Evolutionary conservation across 2,113 vertebrate genomes (phyloP).

Genomic region (Rissa tridactyla): DNA sequence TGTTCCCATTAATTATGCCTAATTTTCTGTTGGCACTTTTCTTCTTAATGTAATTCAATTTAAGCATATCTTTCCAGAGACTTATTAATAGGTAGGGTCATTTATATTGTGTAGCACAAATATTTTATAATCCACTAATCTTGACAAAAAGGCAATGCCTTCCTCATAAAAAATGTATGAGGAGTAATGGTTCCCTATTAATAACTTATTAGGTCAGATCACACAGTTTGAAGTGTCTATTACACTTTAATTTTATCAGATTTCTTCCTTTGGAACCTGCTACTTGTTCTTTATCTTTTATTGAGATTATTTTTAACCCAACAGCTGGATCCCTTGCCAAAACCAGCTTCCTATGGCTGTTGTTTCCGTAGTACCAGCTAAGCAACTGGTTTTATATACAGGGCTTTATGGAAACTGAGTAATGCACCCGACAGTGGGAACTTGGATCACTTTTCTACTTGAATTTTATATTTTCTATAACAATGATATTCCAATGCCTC

Average conservation of each 20-base stretch:
- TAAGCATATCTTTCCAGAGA: conserved; percentile 81
- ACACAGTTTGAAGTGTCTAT: conserved; percentile 83
- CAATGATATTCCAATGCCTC: background rate
- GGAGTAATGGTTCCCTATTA: conserved; percentile 96
- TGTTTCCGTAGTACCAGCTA: background rate
- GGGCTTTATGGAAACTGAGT: background rate
- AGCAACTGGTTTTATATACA: background rate
- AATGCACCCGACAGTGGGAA: background rate
- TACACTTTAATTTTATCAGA: conserved; percentile 83
- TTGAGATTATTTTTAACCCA: conserved; percentile 54
- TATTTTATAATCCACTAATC: conserved; percentile 94
- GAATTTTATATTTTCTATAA: background rate
- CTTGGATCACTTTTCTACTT: background rate
- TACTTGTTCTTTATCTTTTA: conserved; percentile 64
- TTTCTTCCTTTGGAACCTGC: conserved; percentile 70
- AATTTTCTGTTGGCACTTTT: conserved; percentile 77
- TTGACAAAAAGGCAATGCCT: conserved; percentile 93
- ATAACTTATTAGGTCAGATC: conserved; percentile 92
- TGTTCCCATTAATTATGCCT: conserved; percentile 78
- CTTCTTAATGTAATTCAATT: conserved; percentile 84
- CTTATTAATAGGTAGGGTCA: conserved; percentile 86
- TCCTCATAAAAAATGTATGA: conserved; percentile 94
- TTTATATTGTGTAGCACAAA: conserved; percentile 95
- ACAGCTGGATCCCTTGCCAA: background rate
- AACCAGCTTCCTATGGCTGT: background rate